Base-by-base conservation (phyloP, 2,888 invertebrate species). In the Oscheius myriophilus region DNA sequence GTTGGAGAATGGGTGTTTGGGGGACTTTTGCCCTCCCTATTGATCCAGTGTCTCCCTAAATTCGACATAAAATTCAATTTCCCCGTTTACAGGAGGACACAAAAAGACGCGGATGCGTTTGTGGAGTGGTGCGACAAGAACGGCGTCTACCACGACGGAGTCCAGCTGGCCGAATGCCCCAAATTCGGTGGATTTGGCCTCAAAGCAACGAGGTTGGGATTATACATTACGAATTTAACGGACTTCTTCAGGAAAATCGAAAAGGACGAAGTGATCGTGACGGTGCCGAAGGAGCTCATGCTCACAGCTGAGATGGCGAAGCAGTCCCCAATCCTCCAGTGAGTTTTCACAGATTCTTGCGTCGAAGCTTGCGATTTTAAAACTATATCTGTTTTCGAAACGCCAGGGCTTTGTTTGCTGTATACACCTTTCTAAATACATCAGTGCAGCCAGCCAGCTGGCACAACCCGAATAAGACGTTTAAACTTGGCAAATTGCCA, bases 221-320 rank as follows among this genome's bases (percentile, higher is more conserved):
- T n/a, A n/a, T n/a, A n/a, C n/a, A n/a, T n/a, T n/a, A n/a, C n/a
- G n/a, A n/a, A n/a, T 70, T 45, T 21, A 21, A 42, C 42, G 43
- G 14, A n/a, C 62, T 67, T 41, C 63, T 62, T 54, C 18, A 72
- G 72, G n/a, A 9, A 62, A 12, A 70, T 74, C 23, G 52, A 62
- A 41, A 71, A 77, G 25, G 64, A 51, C 16, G 67, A 72, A 18
- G 63, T 71, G 7, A 68, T 78, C 7, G 72, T 73, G 12, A 49
- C 54, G 11, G 79, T 84, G 6, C 84, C 84, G 0, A 71, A 78
- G 14, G 58, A 69, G 52, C 81, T 80, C 2, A 79, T 80, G 73
- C 71, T 84, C 21, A 73, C 78, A 7, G 26, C 73, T 41, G 84
- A 84, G 42, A 46, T 67, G 12, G 79, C 74, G 0, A 58, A 59